These are phyloP conservation scores for Potamarius usumacintae DNA, from an alignment of 2,113 vertebrate genomes.

Conservation along the genomic window DNA sequence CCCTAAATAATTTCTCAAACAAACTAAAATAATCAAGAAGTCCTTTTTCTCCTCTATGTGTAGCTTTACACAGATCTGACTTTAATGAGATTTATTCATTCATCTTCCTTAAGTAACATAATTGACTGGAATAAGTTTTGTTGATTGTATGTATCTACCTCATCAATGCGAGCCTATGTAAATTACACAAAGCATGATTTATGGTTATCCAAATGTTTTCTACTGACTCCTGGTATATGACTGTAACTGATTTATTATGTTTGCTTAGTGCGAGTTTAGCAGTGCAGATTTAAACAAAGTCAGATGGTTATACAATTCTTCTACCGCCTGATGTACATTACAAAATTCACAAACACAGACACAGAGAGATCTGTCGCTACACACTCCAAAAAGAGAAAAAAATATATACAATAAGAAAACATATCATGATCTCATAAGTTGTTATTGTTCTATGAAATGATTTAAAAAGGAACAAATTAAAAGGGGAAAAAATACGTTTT, in stretches of 20 bases:
- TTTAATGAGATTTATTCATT: slow-evolving; percentile 27
- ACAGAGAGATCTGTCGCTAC: neutral
- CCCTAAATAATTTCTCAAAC: neutral
- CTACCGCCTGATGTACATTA: neutral
- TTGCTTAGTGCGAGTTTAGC: neutral
- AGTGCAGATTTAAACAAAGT: neutral
- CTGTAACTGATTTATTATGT: slow-evolving; percentile 8
- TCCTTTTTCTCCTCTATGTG: neutral
- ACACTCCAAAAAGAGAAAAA: neutral
- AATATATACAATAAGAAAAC: neutral
- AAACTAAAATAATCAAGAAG: neutral
- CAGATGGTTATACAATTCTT: neutral
- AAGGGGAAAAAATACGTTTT: slow-evolving; percentile 2
- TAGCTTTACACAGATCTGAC: slow-evolving; percentile 23
- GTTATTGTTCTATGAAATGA: neutral
- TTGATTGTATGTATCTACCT: slow-evolving; percentile 39
- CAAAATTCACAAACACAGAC: neutral
- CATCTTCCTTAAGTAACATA: slow-evolving; percentile 38
- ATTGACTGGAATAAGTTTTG: slow-evolving; percentile 47
- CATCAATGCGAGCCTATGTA: neutral
- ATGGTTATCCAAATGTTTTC: slow-evolving; percentile 31
- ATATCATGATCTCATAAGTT: slow-evolving; percentile 3
- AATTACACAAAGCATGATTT: slow-evolving; percentile 42
- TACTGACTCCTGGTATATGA: slow-evolving; percentile 13
- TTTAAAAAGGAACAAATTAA: slow-evolving; percentile 21